Base-by-base conservation (phyloP, 2,113 vertebrate genomes). In the Caracal caracal region DNA sequence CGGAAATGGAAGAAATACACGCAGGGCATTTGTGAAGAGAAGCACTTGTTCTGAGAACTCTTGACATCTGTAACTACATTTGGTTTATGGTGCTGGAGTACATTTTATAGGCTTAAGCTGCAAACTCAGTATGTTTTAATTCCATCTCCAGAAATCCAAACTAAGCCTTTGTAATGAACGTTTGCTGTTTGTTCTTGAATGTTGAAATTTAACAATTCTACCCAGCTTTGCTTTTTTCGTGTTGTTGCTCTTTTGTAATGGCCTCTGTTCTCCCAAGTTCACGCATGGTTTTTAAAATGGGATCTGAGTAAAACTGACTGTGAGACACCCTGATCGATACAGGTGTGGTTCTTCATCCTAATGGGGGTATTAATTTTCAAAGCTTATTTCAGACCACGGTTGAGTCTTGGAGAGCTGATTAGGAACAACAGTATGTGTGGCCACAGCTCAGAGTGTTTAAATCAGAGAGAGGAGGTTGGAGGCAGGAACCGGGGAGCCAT, bases 311-410 rank as follows among this genome's bases (percentile, higher is more conserved):
- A 49, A 66, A 49, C 40, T 79, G 78, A 79, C 40, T 61, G n/a
- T 85, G 15, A 63, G 85, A n/a, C 49, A 10, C 12, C 76, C 37
- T 17, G 75, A 94, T 91, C 24, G 5, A 81, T 76, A 19, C 88
- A 95, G 47, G 81, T 83, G 88, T 53, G 83, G 22, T 43, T 75
- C 10, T 79, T 96, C 28, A 10, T 97, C 94, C 51, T 37, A 63
- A 89, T 33, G 75, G 81, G 97, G 73, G 15, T 96, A 68, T 88
- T 94, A 85, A 78, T 97, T 97, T 93, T 94, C 89, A 95, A 63
- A 61, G 96, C 73, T 92, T 81, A 20, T 93, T 88, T 89, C 84
- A 95, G 94, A 78, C 37, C 49, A n/a, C 13, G 49, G 82, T 22
- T 63, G 61, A 87, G 75, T 43, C 68, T 82, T 13, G 73, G 24